Evolutionary conservation across 1,140 invertebrate species (phyloP).

Genomic region (Cydia strobilella): DNA sequence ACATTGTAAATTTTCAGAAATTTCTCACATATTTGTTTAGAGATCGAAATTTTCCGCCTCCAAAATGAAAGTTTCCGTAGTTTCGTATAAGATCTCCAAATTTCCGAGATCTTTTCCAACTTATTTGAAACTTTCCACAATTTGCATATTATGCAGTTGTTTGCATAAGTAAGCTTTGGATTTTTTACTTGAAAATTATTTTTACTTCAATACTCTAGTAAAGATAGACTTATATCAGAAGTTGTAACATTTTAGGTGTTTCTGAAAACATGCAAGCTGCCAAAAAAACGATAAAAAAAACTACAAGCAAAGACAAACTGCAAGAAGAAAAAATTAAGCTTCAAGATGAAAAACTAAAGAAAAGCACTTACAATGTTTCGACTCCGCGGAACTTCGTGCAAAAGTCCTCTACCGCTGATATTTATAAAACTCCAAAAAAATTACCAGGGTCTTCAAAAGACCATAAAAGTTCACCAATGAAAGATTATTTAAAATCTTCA

Average conservation of each 20-base stretch:
- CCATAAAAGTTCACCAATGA: slow-evolving; percentile 56
- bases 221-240: too few species aligned
- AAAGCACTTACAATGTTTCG: slow-evolving; percentile 42
- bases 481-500: slow-evolving; percentile 58
- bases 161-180: too few species aligned
- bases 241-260: background rate
- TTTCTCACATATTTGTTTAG: too few species aligned
- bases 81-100: too few species aligned
- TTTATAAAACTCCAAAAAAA: slow-evolving; percentile 66
- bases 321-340: slow-evolving; percentile 45
- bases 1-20: too few species aligned
- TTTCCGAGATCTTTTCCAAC: too few species aligned
- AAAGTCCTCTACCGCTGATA: slow-evolving; percentile 59
- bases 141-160: too few species aligned
- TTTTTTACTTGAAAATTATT: too few species aligned
- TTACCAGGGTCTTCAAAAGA: slow-evolving; percentile 34
- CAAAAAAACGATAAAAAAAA: slow-evolving; percentile 43
- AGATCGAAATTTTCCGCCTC: too few species aligned
- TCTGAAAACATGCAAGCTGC: slow-evolving; percentile 9
- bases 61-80: too few species aligned
- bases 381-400: slow-evolving; percentile 58
- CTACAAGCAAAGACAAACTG: slow-evolving; percentile 42
- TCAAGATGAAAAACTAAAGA: slow-evolving; percentile 60
- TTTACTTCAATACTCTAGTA: too few species aligned
- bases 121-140: too few species aligned